These are phyloP conservation scores for Panthera tigris DNA, from an alignment of 2,113 vertebrate species.

Conservation along the genomic window DNA sequence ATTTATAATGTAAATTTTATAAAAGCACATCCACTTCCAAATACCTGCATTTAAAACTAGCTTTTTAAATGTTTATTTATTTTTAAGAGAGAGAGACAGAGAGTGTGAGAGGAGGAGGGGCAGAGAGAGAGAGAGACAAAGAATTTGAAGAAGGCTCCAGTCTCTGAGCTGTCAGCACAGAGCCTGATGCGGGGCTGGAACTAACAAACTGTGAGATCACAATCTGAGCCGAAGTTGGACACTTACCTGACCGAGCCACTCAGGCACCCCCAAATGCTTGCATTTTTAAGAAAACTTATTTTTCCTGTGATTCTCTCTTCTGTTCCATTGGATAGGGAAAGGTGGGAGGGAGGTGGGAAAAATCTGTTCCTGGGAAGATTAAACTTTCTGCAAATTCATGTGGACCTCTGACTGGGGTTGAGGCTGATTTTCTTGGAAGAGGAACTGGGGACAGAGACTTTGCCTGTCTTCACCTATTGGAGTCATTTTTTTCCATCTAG, in stretches of 20 bases:
- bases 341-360: neutral
- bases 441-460: neutral
- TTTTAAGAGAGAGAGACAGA: too few species aligned
- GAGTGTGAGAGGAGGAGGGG: too few species aligned
- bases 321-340: neutral
- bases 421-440: neutral
- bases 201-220: too few species aligned
- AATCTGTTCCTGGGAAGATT: conserved; percentile 5
- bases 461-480: neutral
- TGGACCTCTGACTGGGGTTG: neutral
- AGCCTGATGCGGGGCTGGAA: too few species aligned
- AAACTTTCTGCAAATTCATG: neutral
- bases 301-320: neutral
- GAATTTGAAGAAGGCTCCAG: too few species aligned
- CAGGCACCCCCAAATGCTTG: neutral
- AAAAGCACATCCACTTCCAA: neutral
- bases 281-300: conserved; percentile 17
- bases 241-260: too few species aligned
- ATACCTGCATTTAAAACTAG: neutral
- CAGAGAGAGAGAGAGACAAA: too few species aligned
- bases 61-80: neutral
- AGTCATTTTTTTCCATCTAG: neutral
- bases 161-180: too few species aligned
- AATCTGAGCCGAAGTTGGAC: too few species aligned
- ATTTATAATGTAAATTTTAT: neutral